These are phyloP conservation scores for Macrocentrus cingulum DNA, from an alignment of 1,140 invertebrate species.

Conservation along the genomic window DNA sequence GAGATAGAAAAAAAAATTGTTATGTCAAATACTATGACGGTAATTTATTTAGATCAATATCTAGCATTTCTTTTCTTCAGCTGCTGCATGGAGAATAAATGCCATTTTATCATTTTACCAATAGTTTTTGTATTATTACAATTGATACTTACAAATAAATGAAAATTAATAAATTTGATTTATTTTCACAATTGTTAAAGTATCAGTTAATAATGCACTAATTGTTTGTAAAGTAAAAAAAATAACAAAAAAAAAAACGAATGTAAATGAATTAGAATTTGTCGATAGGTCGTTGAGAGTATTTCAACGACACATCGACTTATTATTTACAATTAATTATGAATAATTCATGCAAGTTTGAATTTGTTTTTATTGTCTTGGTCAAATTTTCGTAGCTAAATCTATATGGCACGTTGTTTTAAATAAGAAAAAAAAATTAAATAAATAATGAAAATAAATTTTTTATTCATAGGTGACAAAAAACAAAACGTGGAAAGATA, in stretches of 20 bases:
- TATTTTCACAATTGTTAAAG: no score
- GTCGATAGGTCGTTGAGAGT: background rate
- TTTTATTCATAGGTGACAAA: constrained; percentile 82
- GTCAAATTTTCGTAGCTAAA: background rate
- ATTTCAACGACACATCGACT: background rate
- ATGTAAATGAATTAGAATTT: background rate
- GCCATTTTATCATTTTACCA: background rate
- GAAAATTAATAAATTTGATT: no score
- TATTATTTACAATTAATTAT: constrained; percentile 2
- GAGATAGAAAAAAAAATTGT: constrained; percentile 26
- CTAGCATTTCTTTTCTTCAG: constrained; percentile 26
- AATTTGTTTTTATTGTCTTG: constrained; percentile 15
- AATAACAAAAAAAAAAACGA: constrained; percentile 8
- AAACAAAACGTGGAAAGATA: constrained; percentile 98
- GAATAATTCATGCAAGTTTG: constrained; percentile 6
- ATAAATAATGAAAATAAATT: constrained; percentile 7
- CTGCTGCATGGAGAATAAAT: constrained; percentile 25
- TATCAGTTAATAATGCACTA: no score
- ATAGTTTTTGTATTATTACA: background rate
- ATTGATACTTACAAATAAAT: no score
- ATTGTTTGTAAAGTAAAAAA: background rate
- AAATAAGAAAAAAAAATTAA: background rate
- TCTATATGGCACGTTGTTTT: background rate
- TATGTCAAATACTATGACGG: constrained; percentile 28
- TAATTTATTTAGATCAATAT: constrained; percentile 31